A percentile compares a stretch with the other conserved stretches of the same genome.
Evolutionary conservation across 1,140 invertebrate species (phyloP).

Genomic region (Pseudobourletiella spinata): DNA sequence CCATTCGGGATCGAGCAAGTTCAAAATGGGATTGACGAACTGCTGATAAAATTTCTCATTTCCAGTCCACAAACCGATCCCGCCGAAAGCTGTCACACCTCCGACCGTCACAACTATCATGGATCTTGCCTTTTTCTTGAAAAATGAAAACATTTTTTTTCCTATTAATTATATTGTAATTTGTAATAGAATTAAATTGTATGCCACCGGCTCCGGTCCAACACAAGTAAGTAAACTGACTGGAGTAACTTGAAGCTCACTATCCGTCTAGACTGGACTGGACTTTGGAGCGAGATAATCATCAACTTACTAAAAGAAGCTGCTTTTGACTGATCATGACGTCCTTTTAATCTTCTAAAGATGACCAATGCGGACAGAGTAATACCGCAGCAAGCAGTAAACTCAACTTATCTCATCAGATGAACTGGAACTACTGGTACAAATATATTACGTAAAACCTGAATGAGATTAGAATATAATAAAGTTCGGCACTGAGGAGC

Average conservation of each 20-base stretch:
- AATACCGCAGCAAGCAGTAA: background rate
- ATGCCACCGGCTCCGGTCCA: too few relatives aligned
- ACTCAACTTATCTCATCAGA: background rate
- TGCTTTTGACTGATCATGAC: conserved; percentile 11
- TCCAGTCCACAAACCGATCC: conserved; percentile 54
- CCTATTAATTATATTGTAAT: too few relatives aligned
- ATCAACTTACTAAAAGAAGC: conserved; percentile 6
- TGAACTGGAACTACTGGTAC: background rate
- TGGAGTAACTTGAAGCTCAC: too few relatives aligned
- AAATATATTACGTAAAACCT: background rate
- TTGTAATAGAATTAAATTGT: too few relatives aligned
- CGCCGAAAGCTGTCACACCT: conserved; percentile 52
- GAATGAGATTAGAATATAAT: background rate
- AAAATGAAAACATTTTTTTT: too few relatives aligned
- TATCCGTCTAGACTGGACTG: background rate
- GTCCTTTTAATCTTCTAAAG: background rate
- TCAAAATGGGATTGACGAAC: conserved; percentile 58
- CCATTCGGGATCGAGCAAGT: conserved; percentile 60
- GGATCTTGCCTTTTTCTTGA: conserved; percentile 50
- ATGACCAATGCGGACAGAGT: background rate
- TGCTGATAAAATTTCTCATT: conserved; percentile 70
- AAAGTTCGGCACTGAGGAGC: background rate
- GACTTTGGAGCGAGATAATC: background rate
- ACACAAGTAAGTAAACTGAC: too few relatives aligned
- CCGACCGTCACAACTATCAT: conserved; percentile 46